These are phyloP conservation scores for Melospiza melodia DNA, from an alignment of 2,113 vertebrate species.

Conservation along the genomic window DNA sequence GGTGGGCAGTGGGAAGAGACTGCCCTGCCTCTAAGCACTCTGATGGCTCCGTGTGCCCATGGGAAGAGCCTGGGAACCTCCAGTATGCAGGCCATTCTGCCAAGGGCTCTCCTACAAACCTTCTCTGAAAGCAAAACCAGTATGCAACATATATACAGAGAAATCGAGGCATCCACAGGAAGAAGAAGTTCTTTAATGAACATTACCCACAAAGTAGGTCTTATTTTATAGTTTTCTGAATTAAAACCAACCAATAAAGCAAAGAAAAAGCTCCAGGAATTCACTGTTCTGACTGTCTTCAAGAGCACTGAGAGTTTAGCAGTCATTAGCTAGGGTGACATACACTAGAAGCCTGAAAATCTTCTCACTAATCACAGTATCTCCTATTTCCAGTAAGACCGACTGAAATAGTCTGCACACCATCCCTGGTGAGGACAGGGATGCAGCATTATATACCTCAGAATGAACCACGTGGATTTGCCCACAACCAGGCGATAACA, in stretches of 20 bases:
- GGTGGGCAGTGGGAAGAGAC: neutral
- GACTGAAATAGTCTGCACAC: neutral
- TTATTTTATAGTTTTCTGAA: neutral
- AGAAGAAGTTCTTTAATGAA: neutral
- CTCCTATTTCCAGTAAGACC: neutral
- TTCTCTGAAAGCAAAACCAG: neutral
- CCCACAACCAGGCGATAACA: neutral
- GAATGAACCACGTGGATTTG: neutral
- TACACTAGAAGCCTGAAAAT: neutral
- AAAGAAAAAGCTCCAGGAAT: neutral
- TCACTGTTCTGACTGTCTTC: neutral
- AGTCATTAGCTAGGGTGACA: neutral
- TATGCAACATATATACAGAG: neutral
- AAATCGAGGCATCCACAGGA: neutral
- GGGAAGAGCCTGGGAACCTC: neutral
- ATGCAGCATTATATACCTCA: neutral
- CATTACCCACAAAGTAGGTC: neutral
- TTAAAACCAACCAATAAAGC: neutral
- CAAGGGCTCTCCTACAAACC: neutral
- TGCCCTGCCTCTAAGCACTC: neutral
- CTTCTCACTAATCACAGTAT: neutral
- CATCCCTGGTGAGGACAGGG: neutral
- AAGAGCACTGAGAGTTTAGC: neutral
- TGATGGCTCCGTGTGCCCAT: rapidly evolving
- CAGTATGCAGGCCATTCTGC: rapidly evolving